Evolutionary conservation across 1,140 invertebrate species (phyloP), one percentile per base, ranked within the genome.

Genomic region (Chrysopa pallens): DNA sequence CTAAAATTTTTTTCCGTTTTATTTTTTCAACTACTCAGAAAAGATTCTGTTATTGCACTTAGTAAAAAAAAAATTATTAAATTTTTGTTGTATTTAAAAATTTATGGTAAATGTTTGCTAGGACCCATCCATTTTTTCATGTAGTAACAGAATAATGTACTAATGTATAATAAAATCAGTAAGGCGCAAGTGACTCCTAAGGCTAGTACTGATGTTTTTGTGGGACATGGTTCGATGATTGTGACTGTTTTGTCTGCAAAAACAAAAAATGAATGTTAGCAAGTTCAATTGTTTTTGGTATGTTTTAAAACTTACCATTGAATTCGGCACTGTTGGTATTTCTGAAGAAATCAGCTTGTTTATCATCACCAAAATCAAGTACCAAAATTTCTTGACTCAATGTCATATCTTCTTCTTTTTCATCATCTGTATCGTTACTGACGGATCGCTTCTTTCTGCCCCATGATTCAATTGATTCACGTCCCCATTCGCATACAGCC

Each of bases 301-400:
- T 11, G 6, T 11, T 31, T 11, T 4, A 33, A 33, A 4, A 9
- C 35, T 58, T 63, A 80, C 77, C 76, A 69, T 68, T 71, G 59
- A 80, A 86, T 54, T 85, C 83, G 51, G 83, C 72, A 60, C 79
- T 84, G 5, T 73, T 45, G 7, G 60, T 81, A 35, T 71, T 80
- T 54, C 80, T 78, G 29, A 85, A 67, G 58, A 79, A 85, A 39
- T 85, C 80, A 2, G 75, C 76, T 50, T 80, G 81, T 52, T 87
- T 84, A 39, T 90, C 84, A 63, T 91, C 87, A 15, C 85, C 85
- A 53, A 89, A 84, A 62, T 92, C 88, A 13, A 93, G 64, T 5
- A 93, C 88, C 5, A 93, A 64, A 56, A 93, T 92, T 63, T 94
- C 89, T 58, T 91, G 87, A 6, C 87, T 91, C 28, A 94, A 72